Percentiles rank a stretch among this genome's conserved stretches.
These are phyloP conservation scores for Ips typographus DNA, from an alignment of 1,140 invertebrate genomes.

Conservation along the genomic window DNA sequence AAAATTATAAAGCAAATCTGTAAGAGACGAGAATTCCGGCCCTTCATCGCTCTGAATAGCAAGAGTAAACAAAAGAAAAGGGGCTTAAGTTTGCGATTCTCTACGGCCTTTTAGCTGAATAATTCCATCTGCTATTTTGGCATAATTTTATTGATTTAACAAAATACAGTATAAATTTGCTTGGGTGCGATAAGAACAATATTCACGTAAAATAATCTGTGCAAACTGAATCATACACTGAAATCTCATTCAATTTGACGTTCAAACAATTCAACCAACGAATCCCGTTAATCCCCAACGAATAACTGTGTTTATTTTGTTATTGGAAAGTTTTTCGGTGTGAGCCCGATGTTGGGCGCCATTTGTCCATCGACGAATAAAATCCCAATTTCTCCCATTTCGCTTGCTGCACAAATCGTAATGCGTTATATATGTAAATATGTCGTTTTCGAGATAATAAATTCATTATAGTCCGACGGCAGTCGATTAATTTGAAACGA, in stretches of 20 bases:
- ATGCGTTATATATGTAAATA: slow-evolving; percentile 12
- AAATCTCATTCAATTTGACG: slow-evolving; percentile 8
- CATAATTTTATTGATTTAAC: too few species aligned
- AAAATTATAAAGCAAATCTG: too few species aligned
- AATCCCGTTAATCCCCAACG: slow-evolving; percentile 11
- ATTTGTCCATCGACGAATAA: slow-evolving; percentile 13
- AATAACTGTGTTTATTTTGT: slow-evolving; percentile 20
- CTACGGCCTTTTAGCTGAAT: too few species aligned
- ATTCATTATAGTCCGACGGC: slow-evolving; percentile 12
- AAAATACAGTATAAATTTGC: too few species aligned
- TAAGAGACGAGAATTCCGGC: too few species aligned
- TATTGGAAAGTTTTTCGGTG: slow-evolving; percentile 5
- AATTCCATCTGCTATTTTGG: too few species aligned
- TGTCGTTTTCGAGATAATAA: slow-evolving; percentile 19
- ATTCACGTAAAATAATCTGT: too few species aligned
- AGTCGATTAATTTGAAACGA: slow-evolving; percentile 11
- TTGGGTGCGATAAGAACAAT: too few species aligned
- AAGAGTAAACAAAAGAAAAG: too few species aligned
- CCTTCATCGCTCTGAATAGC: too few species aligned
- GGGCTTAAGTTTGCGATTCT: too few species aligned
- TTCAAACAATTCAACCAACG: slow-evolving; percentile 15
- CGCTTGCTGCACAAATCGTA: background rate
- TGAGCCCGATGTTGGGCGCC: background rate
- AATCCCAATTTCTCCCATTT: slow-evolving; percentile 1
- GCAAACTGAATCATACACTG: too few species aligned